These are phyloP conservation scores for Matsumyia berberina DNA, from an alignment of 2,888 invertebrate species.

Conservation along the genomic window DNA sequence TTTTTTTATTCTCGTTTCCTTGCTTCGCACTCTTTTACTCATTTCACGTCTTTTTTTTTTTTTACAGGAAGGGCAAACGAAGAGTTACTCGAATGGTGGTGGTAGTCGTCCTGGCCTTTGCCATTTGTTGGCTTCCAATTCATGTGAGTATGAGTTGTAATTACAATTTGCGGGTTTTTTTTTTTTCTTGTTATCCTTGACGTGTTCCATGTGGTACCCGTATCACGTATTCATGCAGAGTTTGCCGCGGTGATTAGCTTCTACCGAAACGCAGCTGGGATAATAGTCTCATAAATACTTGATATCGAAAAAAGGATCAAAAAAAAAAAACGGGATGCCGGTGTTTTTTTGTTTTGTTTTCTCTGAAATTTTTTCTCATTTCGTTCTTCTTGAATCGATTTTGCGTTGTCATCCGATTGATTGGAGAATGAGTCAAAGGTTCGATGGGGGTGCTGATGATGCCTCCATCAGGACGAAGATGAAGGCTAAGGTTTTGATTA, in stretches of 20 bases:
- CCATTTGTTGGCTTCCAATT: slow-evolving; percentile 97
- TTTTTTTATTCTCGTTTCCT: slow-evolving; percentile 18
- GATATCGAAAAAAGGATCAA: neutral
- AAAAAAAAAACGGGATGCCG: too few relatives aligned
- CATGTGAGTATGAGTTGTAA: slow-evolving; percentile 87
- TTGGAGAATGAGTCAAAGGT: neutral
- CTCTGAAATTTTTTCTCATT: neutral
- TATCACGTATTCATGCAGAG: slow-evolving; percentile 6
- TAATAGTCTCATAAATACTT: slow-evolving; percentile 12
- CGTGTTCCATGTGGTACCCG: neutral
- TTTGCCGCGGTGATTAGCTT: slow-evolving; percentile 10
- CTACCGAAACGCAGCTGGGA: neutral
- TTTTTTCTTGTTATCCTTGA: too few relatives aligned
- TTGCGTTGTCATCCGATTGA: neutral
- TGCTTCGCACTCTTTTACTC: neutral
- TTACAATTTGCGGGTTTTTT: neutral
- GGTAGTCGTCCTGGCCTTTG: slow-evolving; percentile 95
- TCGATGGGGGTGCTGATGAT: neutral
- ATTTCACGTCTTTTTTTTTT: slow-evolving; percentile 81
- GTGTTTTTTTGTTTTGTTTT: too few relatives aligned
- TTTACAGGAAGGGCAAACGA: slow-evolving; percentile 90
- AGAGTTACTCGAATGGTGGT: slow-evolving; percentile 96
- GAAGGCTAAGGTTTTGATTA: neutral
- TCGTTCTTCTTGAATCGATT: neutral
- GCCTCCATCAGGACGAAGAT: neutral